These are phyloP conservation scores for Thamnophis elegans DNA, from an alignment of 2,797 vertebrate genomes.

Conservation along the genomic window DNA sequence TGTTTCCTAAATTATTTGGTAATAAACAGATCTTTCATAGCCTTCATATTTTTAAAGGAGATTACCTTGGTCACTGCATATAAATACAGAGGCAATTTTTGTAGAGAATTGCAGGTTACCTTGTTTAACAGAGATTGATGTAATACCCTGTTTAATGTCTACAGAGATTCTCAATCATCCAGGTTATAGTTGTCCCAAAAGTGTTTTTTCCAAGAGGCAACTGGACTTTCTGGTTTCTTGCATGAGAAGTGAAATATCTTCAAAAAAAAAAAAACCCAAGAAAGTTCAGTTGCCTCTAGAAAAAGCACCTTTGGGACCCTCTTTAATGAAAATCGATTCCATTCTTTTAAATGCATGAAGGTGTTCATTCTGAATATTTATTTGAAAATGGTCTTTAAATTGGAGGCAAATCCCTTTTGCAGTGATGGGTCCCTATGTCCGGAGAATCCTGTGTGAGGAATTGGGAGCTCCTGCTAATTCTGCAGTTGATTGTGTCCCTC, in stretches of 20 bases:
- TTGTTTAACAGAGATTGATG: neutral
- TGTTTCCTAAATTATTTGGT: neutral
- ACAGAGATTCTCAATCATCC: neutral
- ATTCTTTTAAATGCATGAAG: neutral
- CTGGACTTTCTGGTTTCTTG: neutral
- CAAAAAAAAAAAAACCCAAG: neutral
- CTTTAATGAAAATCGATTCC: neutral
- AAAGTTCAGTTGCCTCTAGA: neutral
- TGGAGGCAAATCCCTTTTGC: conserved; percentile 55
- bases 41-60: neutral
- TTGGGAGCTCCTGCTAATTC: conserved; percentile 96
- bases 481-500: conserved; percentile 92
- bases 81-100: neutral
- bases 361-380: neutral
- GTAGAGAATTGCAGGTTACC: neutral
- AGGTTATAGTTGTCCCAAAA: neutral
- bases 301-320: too few species aligned
- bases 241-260: neutral
- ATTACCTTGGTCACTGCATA: neutral
- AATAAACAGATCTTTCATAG: neutral
- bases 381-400: conserved; percentile 27
- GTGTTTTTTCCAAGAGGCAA: neutral
- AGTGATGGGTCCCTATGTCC: conserved; percentile 99
- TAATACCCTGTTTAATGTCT: neutral
- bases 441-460: conserved; percentile 94